A percentile compares a stretch with the other conserved stretches of the same genome.
These are phyloP conservation scores for Drosophila guanche DNA, from an alignment of 1,140 invertebrate species.

Conservation along the genomic window DNA sequence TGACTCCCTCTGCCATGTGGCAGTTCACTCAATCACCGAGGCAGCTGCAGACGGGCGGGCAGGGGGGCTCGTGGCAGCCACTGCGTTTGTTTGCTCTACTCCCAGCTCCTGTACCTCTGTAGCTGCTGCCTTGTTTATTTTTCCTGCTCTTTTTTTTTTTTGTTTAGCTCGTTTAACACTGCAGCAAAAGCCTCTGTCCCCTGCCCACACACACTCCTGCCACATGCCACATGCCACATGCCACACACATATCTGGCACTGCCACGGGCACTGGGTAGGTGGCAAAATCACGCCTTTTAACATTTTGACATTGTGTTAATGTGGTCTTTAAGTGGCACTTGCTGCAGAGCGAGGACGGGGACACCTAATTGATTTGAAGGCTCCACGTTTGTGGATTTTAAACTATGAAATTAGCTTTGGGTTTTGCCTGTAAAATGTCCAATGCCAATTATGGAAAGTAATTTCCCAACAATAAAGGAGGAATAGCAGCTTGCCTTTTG, in stretches of 20 bases:
- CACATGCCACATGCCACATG: too few relatives aligned
- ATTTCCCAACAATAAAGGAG: too few relatives aligned
- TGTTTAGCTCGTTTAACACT: constrained; percentile 41
- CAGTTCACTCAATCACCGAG: constrained; percentile 81
- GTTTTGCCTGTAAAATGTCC: too few relatives aligned
- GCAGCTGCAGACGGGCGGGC: constrained; percentile 40
- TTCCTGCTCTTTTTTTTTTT: constrained; percentile 43
- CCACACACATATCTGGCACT: background rate
- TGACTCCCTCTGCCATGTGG: constrained; percentile 66
- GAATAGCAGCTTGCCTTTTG: too few relatives aligned
- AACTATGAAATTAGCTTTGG: too few relatives aligned
- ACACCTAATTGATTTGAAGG: too few relatives aligned
- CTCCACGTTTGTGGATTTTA: too few relatives aligned
- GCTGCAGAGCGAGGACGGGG: too few relatives aligned
- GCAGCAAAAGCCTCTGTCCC: constrained; percentile 19
- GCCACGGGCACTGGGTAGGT: constrained; percentile 9
- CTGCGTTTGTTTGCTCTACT: constrained; percentile 67
- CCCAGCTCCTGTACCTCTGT: background rate
- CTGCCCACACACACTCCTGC: background rate
- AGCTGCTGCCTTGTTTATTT: constrained; percentile 18
- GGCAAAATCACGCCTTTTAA: constrained; percentile 75
- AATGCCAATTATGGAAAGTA: too few relatives aligned
- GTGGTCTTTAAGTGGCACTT: constrained; percentile 60
- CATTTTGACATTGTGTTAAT: constrained; percentile 81
- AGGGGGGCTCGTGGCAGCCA: constrained; percentile 16